Evolutionary conservation across 2,113 vertebrate genomes (phyloP), one percentile per base, ranked within the genome.

Genomic region (Nannospalax galili): DNA sequence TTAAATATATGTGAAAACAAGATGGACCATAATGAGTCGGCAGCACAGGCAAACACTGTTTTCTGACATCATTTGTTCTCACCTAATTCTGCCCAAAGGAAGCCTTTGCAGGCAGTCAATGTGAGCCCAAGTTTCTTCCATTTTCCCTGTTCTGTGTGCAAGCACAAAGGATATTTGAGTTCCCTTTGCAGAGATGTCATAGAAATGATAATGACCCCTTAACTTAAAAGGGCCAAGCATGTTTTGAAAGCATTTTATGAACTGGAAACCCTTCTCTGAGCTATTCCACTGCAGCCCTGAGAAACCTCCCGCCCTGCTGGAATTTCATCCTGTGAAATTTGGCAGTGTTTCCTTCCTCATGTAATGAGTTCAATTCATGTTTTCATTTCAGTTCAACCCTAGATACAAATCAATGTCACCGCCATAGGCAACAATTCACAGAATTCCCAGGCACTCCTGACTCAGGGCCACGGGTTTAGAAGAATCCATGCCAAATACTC

Each of bases 191-290:
- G 84, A 95, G 84, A 97, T 94, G 87, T 86, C 88, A 96, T 72
- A 95, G 96, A 97, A 96, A 96, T 19, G 1, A 97, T 94, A 96
- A 95, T 58, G 69, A 22, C 45, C 81, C 37, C 42, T 88, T 2
- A 19, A 95, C 97, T 94, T 82, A 30, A 92, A 97, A 98, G 80
- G 96, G 77, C 92, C 67, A 92, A 37, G 90, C 3, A 64, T 0
- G 0, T 96, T 98, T 98, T 98, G 67, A 95, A 98, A 97, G 91
- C 77, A 80, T 75, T 98, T 97, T 97, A 97, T 95, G 96, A 97
- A 90, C 96, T 97, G 97, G 97, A 97, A 98, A 97, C 95, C 92
- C 97, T 98, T 97, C 97, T 98, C 81, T 1, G 4, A 97, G 95
- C 79, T 94, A 95, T 97, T 97, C 96, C 92, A 90, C 77, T 93